Evolutionary conservation across 64 coral and sea anemone species (phyloP).

Genomic region (Platygyra sinensis): DNA sequence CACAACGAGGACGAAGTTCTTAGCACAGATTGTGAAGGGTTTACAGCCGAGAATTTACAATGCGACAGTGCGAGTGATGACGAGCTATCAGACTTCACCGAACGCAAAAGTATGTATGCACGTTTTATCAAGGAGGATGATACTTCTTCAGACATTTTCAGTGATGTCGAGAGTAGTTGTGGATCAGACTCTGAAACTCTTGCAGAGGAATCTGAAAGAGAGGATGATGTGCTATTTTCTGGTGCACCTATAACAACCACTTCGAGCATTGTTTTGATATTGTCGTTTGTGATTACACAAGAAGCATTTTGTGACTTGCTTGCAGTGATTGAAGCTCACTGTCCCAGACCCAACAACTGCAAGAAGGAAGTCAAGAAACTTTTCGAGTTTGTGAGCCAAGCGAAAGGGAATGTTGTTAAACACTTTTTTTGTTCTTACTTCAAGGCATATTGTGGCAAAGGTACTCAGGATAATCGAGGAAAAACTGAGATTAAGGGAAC

Average conservation of each 20-base stretch:
- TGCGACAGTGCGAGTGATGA: too few relatives aligned
- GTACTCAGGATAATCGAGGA: too few relatives aligned
- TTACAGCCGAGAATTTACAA: too few relatives aligned
- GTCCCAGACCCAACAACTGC: conserved; percentile 63
- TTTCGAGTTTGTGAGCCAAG: conserved; percentile 32
- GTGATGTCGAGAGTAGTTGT: background rate
- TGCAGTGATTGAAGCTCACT: conserved; percentile 50
- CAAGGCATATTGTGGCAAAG: background rate
- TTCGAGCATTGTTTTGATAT: background rate
- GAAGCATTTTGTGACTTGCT: conserved; percentile 53
- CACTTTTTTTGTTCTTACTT: conserved; percentile 46
- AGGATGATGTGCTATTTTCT: background rate
- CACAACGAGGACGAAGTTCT: too few relatives aligned
- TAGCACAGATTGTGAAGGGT: too few relatives aligned
- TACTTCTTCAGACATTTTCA: conserved; percentile 11
- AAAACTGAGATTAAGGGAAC: background rate
- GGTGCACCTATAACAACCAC: background rate
- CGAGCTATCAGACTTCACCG: too few relatives aligned
- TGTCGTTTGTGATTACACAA: conserved; percentile 53
- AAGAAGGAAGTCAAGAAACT: conserved; percentile 33
- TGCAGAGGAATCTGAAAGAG: background rate
- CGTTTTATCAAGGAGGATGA: background rate
- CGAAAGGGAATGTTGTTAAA: conserved; percentile 34
- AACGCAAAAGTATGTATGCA: too few relatives aligned
- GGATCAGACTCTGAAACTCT: background rate